phyloP scores from a whole-genome alignment of 2,888 invertebrate species.

The Netelia fuscicornis region DNA sequence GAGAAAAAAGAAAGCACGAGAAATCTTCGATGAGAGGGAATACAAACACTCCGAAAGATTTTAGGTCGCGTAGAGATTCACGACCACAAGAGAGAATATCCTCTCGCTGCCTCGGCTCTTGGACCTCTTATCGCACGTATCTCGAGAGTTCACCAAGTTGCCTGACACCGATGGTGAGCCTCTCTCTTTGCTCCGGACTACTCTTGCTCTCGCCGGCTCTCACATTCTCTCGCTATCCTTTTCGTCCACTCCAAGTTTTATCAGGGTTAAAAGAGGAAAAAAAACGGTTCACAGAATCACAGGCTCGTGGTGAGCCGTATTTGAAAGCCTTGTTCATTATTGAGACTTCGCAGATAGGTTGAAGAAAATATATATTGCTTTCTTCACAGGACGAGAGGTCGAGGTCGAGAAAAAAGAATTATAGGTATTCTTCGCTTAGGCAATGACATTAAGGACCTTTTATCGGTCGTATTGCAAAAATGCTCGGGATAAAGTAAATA shows the following conservation, averaged over 20 bases:
- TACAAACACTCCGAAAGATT: constrained; percentile 39
- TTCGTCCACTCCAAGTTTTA: constrained; percentile 50
- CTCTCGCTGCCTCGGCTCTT: constrained; percentile 5
- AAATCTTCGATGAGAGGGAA: constrained; percentile 27
- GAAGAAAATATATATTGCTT: background rate
- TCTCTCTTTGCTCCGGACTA: constrained; percentile 23
- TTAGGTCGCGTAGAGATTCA: constrained; percentile 27
- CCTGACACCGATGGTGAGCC: constrained; percentile 1
- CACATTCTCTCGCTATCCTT: constrained; percentile 15
- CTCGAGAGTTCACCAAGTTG: constrained; percentile 40
- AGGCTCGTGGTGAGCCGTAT: background rate
- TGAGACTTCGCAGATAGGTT: constrained; percentile 30
- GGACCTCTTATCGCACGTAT: constrained; percentile 16
- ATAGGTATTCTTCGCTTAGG: background rate
- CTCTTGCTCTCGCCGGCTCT: constrained; percentile 17
- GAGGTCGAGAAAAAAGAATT: constrained; percentile 3
- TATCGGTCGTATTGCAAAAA: too few relatives aligned
- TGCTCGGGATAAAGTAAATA: too few relatives aligned
- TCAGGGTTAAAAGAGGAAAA: constrained; percentile 29
- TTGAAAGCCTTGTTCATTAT: constrained; percentile 55
- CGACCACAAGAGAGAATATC: constrained; percentile 21
- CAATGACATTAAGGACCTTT: background rate
- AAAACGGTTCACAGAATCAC: constrained; percentile 28
- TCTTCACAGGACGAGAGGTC: background rate
- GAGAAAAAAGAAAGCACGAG: constrained; percentile 22